These are phyloP conservation scores for Lamellibrachia satsuma DNA, from an alignment of 2,888 invertebrate species.

Conservation along the genomic window DNA sequence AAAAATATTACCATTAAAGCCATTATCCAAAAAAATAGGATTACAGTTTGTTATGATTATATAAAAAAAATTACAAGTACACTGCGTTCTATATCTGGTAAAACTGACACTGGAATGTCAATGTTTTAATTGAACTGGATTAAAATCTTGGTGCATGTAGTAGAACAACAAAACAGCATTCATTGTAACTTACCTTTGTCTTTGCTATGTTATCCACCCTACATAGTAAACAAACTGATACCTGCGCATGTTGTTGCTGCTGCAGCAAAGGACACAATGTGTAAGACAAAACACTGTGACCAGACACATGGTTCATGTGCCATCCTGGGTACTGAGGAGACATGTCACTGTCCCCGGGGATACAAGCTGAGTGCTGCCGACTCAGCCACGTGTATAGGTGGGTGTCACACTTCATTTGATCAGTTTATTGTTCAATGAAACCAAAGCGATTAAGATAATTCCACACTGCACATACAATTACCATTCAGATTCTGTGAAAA, in stretches of 20 bases:
- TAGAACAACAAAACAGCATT: too few relatives aligned
- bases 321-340: background rate
- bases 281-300: background rate
- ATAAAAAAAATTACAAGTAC: too few relatives aligned
- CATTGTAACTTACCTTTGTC: too few relatives aligned
- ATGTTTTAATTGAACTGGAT: too few relatives aligned
- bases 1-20: too few relatives aligned
- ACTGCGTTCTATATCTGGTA: too few relatives aligned
- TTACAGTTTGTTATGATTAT: too few relatives aligned
- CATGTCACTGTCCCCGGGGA: background rate
- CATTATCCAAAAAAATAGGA: too few relatives aligned
- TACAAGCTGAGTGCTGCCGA: background rate
- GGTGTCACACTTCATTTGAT: background rate
- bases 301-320: background rate
- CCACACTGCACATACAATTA: background rate
- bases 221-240: too few relatives aligned
- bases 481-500: background rate
- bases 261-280: background rate
- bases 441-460: background rate
- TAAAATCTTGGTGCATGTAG: too few relatives aligned
- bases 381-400: background rate
- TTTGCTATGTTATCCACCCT: too few relatives aligned
- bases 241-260: background rate
- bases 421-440: background rate
- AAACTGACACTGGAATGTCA: too few relatives aligned